Percentiles rank a stretch among this genome's conserved stretches.
Conservation (phyloP, 2,797 vertebrate species). For the Lophius americanus region DNA sequence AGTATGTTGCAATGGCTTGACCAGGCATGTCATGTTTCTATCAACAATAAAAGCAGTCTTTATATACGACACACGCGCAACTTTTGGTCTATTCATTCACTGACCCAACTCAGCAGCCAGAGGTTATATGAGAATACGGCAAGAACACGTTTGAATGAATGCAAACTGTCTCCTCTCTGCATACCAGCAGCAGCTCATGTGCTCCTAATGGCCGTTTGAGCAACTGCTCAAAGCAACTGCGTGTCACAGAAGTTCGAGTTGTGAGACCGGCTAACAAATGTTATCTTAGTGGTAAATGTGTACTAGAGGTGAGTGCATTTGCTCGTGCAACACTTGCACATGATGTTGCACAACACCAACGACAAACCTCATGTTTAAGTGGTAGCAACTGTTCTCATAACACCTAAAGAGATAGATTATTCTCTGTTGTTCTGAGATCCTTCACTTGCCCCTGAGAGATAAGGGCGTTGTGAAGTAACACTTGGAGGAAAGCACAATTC, state of each 20-base stretch:
- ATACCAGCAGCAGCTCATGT: conserved; percentile 33
- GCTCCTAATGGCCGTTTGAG: conserved; percentile 54
- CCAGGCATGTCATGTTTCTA: background rate
- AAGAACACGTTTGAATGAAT: conserved; percentile 23
- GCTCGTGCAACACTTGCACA: no score
- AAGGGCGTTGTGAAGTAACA: conserved; percentile 50
- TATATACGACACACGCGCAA: background rate
- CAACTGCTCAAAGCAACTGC: conserved; percentile 57
- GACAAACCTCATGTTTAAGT: background rate
- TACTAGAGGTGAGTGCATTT: background rate
- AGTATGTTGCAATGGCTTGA: background rate
- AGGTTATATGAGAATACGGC: background rate
- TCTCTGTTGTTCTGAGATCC: background rate
- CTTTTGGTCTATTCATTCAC: conserved; percentile 1
- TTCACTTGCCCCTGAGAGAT: conserved; percentile 12
- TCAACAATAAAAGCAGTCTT: background rate
- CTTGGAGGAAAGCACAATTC: conserved; percentile 44
- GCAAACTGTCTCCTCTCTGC: conserved; percentile 29
- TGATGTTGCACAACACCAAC: background rate
- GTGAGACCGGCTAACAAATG: conserved; percentile 29
- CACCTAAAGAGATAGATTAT: background rate
- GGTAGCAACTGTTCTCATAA: background rate
- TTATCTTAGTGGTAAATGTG: conserved; percentile 1
- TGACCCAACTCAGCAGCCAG: conserved; percentile 11
- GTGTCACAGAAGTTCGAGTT: conserved; percentile 36